Base-by-base conservation (phyloP, 2,888 invertebrate genomes). In the Odontomyia ornata region DNA sequence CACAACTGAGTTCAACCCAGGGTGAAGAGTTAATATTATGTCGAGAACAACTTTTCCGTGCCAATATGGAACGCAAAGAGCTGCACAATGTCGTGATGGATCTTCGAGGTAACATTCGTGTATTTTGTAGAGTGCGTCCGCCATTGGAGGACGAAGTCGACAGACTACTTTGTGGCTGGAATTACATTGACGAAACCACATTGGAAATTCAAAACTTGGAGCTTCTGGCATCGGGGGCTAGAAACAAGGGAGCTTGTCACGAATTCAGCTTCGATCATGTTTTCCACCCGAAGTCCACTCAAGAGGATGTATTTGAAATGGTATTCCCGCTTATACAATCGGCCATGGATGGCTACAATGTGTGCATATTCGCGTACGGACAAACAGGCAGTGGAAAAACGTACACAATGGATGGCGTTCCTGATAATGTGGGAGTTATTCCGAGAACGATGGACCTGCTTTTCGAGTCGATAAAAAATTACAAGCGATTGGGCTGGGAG, bases 381-480 rank as follows among this genome's bases (percentile, higher is more conserved):
- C 96, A 96, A 87, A 96, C 96, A 0, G 95, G 96, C 13, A 95
- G 95, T 75, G 96, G 96, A 0, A 96, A 96, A 87, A 96, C 96
- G 0, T 94, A 91, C 82, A 96, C 96, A 0, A 96, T 96, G 96
- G 95, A 95, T 88, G 96, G 96, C 36, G 89, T 90, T 5, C 82
- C 85, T n/a, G 88, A 88, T n/a, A 87, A 89, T 80, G 87, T 90
- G 83, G 96, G 96, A 11, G 94, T 96, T 85, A 95, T 96, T 81
- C 95, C 96, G 0, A 88, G 95, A 79, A 93, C 95, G 0, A 93
- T 95, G n/a, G 89, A 91, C 81, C 90, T 93, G 84, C 91, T 97
- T 71, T 97, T 96, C 82, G 88, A 90, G 28, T 90, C 91, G 57
- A 92, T 93, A 82, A 88, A 89, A 75, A 89, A 91, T 73, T 90